These are phyloP conservation scores for Cydia splendana DNA, from an alignment of 1,140 invertebrate genomes.

Conservation along the genomic window DNA sequence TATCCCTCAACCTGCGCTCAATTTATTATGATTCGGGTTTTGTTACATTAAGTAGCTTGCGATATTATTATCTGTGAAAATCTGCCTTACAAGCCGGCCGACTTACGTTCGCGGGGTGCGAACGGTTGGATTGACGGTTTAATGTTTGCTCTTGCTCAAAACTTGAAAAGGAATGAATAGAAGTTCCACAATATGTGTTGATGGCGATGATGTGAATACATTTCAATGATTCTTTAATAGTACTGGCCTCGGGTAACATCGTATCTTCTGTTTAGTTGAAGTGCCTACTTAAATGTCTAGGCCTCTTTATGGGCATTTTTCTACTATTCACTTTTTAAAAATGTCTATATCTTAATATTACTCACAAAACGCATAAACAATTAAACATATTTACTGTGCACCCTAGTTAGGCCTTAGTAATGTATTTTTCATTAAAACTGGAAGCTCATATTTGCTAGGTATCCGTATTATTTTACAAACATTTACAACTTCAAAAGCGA, in stretches of 20 bases:
- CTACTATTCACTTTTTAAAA: too few species aligned
- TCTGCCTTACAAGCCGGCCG: background rate
- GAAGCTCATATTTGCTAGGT: background rate
- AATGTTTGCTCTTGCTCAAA: background rate
- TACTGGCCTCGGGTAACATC: too few species aligned
- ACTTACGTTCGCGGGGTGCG: background rate
- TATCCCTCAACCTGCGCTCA: conserved; percentile 60
- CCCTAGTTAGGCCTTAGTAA: too few species aligned
- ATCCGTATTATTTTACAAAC: background rate
- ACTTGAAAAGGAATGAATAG: background rate
- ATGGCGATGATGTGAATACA: too few species aligned
- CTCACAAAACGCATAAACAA: too few species aligned
- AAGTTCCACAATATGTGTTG: background rate
- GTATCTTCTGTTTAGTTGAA: too few species aligned
- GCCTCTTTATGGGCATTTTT: too few species aligned
- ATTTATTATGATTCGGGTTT: conserved; percentile 66
- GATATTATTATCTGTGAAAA: conserved; percentile 29
- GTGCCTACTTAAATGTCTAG: too few species aligned
- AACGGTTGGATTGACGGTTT: background rate
- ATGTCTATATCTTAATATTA: too few species aligned
- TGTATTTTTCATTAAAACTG: too few species aligned
- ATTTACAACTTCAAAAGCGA: background rate
- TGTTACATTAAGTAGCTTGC: conserved; percentile 46
- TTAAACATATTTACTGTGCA: too few species aligned
- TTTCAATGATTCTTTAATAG: too few species aligned